These are phyloP conservation scores for Marronus borbonicus DNA, from an alignment of 2,888 invertebrate genomes.

Conservation along the genomic window DNA sequence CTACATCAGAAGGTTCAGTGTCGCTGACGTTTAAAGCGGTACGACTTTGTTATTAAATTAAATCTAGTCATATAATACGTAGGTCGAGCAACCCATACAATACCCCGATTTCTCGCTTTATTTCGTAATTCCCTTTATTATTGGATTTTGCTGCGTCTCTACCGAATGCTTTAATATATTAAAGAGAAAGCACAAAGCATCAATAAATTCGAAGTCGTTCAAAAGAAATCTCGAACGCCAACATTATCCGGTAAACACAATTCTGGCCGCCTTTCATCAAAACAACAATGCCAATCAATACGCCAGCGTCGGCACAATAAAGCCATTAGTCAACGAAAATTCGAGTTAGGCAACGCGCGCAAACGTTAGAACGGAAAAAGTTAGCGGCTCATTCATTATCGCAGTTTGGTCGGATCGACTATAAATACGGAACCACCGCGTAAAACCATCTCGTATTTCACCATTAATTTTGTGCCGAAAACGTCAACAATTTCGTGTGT, in stretches of 20 bases:
- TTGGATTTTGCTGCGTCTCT: constrained; percentile 11
- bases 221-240: constrained; percentile 28
- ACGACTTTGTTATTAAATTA: too few species aligned
- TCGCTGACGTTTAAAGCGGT: too few species aligned
- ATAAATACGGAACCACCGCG: constrained; percentile 2
- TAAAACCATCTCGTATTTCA: not conserved
- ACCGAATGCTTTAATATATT: constrained; percentile 14
- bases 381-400: constrained; percentile 1
- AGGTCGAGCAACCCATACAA: too few species aligned
- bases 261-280: constrained; percentile 29
- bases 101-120: constrained; percentile 6
- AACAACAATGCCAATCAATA: constrained; percentile 42
- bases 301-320: constrained; percentile 33
- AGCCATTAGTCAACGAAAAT: constrained; percentile 36
- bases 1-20: too few species aligned
- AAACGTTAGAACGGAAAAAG: constrained; percentile 8
- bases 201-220: constrained; percentile 24
- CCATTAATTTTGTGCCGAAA: not conserved
- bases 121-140: constrained; percentile 18
- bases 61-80: too few species aligned
- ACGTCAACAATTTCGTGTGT: not conserved
- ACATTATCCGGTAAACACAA: constrained; percentile 36
- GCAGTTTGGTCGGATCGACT: not conserved
- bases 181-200: constrained; percentile 23
- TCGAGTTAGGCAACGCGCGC: not conserved